Base-by-base conservation (phyloP, 1,140 invertebrate species). In the Pachypeltis micranthus region DNA sequence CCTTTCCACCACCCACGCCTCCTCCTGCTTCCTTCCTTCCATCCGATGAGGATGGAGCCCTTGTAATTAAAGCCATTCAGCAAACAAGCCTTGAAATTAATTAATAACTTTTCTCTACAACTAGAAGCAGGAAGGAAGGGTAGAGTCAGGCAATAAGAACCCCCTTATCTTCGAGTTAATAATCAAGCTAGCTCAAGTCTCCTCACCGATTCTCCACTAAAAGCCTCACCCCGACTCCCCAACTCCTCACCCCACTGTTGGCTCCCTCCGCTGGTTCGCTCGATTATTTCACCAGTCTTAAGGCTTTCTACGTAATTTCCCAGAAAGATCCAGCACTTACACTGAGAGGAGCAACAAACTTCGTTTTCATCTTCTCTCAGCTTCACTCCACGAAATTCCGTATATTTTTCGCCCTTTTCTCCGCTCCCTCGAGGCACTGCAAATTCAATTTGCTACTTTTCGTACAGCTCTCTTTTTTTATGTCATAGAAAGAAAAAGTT, bases 61-160 rank as follows among this genome's bases (percentile, higher is more conserved):
- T 16, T 51, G 47, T 51, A 51, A 51, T 51, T 51, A 51, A 51
- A 51, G 47, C 47, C 47, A 51, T 51, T 51, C 47, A 51, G 47
- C 47, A 51, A 51, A 51, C 47, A 51, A 51, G 47, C 12, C 47
- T 51, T 51, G 47, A 51, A 51, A 51, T 51, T 51, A 51, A 51
- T 51, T 51, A 51, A 51, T 51, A 51, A 51, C 47, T 51, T 51
- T 51, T 51, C 47, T 51, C 47, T 51, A 51, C 47, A 51, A 51
- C 47, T 51, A 51, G 47, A 21, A 51, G 47, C 4, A 21, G 47
- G 23, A 51, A 21, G 7, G 47, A 39, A 39, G n/a, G 47, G 47
- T n/a, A n/a, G 47, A 21, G 47, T 21, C 12, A 21, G 47, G 47
- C 47, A 51, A 51, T 51, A 51, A 51, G 47, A 51, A 51, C 7